Evolutionary conservation across 2,113 vertebrate species (phyloP).

Genomic region (Ammospiza nelsoni): DNA sequence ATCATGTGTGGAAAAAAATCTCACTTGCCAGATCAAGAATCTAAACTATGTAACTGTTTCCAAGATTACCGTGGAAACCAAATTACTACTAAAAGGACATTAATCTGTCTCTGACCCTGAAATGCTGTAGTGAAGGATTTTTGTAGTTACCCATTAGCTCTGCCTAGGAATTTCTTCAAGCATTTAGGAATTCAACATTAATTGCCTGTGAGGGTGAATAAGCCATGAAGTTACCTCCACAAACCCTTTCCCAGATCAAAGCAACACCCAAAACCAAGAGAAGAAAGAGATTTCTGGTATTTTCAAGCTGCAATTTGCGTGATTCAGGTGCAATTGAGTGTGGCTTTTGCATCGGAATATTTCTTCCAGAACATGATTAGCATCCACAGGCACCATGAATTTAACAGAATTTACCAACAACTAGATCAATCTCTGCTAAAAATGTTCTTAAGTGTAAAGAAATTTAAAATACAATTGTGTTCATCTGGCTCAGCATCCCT

Average conservation of each 20-base stretch:
- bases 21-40: neutral
- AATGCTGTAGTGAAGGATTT: neutral
- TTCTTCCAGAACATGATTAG: neutral
- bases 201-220: neutral
- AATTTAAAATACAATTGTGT: neutral
- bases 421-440: neutral
- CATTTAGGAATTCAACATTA: neutral
- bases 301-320: neutral
- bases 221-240: neutral
- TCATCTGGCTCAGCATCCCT: neutral
- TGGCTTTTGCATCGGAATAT: neutral
- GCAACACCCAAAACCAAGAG: neutral
- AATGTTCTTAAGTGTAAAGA: neutral
- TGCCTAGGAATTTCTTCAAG: neutral
- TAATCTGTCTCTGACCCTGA: neutral
- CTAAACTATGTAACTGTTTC: slow-evolving; percentile 1
- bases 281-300: neutral
- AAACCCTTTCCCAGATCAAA: neutral
- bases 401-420: neutral
- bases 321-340: neutral
- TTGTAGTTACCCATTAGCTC: neutral
- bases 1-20: neutral
- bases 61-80: neutral
- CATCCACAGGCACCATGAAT: neutral
- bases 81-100: neutral